Percentiles rank a stretch among this genome's conserved stretches.
Conservation (phyloP, 2,113 vertebrate species). For the Maccullochella peelii region DNA sequence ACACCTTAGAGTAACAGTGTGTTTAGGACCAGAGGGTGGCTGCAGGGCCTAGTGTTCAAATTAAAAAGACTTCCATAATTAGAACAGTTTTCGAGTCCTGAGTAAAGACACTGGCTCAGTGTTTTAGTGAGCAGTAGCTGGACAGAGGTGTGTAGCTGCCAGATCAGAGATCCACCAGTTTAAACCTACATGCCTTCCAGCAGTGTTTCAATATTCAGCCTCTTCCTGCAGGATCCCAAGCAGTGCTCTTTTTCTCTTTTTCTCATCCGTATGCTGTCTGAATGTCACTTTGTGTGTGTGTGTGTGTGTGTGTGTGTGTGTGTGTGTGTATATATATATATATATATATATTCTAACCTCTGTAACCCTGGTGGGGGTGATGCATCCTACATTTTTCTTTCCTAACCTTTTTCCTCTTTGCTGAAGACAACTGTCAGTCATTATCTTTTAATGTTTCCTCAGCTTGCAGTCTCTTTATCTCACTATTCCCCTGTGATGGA, state of each 20-base stretch:
- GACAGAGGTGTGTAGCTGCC: constrained; percentile 10
- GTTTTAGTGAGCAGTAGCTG: background rate
- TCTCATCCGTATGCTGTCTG: constrained; percentile 1
- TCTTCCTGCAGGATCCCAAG: constrained; percentile 16
- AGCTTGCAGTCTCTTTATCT: constrained; percentile 56
- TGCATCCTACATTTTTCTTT: constrained; percentile 5
- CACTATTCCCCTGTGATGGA: constrained; percentile 39
- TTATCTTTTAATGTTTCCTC: constrained; percentile 65
- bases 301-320: too few relatives aligned
- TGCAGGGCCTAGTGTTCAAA: background rate
- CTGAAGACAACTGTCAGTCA: constrained; percentile 51
- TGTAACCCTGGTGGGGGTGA: background rate
- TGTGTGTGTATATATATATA: too few relatives aligned
- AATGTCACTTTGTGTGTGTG: constrained; percentile 5
- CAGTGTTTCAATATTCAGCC: constrained; percentile 28
- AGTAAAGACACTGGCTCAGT: background rate
- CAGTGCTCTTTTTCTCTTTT: background rate
- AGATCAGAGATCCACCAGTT: constrained; percentile 10
- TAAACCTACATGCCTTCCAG: constrained; percentile 32
- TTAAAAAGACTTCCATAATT: constrained; percentile 3
- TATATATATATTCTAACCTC: background rate
- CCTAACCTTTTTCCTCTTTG: constrained; percentile 12
- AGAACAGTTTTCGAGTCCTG: background rate
- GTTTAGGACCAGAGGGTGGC: background rate
- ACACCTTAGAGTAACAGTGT: background rate